Base-by-base conservation (phyloP, 2,797 vertebrate genomes). In the Pseudocheirus occidentalis region DNA sequence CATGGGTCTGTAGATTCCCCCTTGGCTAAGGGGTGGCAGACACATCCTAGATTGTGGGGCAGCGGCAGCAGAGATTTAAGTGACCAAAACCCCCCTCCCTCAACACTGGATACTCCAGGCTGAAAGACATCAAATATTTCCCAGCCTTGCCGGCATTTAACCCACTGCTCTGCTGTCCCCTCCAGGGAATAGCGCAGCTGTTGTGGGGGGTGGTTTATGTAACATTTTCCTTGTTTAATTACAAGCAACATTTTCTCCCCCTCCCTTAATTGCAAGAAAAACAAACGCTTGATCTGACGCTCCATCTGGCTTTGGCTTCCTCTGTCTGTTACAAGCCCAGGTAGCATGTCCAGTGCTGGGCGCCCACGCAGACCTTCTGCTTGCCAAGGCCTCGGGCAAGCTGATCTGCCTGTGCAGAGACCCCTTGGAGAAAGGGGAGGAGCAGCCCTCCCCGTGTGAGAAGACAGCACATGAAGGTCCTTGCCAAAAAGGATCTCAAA, bases 211-310 rank as follows among this genome's bases (percentile, higher is more conserved):
- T 31, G 0, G 0, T 29, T 40, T 92, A 93, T 28, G 90, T 27
- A 96, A 92, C 31, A 55, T 62, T 18, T 53, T 73, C 5, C 92
- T 29, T n/a, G 40, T 92, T 95, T 81, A 92, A 94, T 94, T 55
- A 95, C 95, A 93, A 95, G 56, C 34, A 55, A 31, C 0, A 0
- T 50, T 87, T 95, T 40, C 73, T 56, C 1, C 0, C 93, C 92
- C 57, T 95, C 57, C 56, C 81, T 94, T 81, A 92, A 92, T 93
- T 58, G 52, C 52, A 50, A 18, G 55, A 54, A 92, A n/a, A 58
- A 87, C 0, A 3, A 55, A 40, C 0, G 0, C 55, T 16, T 50
- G 21, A 16, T 52, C 91, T 58, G 94, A 31, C 46, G 40, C 90
- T 90, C 81, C 91, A 52, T 54, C 93, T 66, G 55, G 66, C 46